These are phyloP conservation scores for Lycia hirtaria DNA, from an alignment of 2,888 invertebrate genomes.

Conservation along the genomic window DNA sequence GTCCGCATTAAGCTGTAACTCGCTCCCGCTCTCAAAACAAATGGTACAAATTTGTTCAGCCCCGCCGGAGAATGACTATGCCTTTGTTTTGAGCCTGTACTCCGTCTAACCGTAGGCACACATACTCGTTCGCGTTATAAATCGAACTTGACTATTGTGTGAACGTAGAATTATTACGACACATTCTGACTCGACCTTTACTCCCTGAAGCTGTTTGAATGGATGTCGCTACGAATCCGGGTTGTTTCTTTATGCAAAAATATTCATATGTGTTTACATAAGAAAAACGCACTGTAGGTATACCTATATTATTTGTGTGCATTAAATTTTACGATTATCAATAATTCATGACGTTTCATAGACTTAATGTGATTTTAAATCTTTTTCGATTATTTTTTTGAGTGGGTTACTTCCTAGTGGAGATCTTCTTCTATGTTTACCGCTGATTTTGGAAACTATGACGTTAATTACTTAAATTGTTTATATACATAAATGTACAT, in stretches of 20 bases:
- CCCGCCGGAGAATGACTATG: constrained; percentile 59
- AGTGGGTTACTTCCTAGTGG: no score
- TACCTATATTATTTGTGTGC: neutral
- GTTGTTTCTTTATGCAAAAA: constrained; percentile 33
- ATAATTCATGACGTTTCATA: neutral
- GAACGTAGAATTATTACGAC: constrained; percentile 53
- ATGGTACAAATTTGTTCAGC: constrained; percentile 71
- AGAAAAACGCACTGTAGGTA: neutral
- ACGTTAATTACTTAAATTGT: no score
- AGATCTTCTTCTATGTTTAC: no score
- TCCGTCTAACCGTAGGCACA: constrained; percentile 55
- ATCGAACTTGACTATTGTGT: constrained; percentile 59
- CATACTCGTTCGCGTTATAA: constrained; percentile 57
- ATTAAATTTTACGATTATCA: neutral
- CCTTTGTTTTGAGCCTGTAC: constrained; percentile 54
- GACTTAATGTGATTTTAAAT: no score
- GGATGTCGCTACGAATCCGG: constrained; percentile 46
- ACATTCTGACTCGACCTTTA: constrained; percentile 48
- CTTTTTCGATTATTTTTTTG: no score
- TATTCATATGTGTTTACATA: neutral
- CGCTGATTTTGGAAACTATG: no score
- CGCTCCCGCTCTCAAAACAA: constrained; percentile 60
- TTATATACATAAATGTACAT: no score
- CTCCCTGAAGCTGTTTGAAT: constrained; percentile 44
- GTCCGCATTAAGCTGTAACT: constrained; percentile 60